Base-by-base conservation (phyloP, 1,140 invertebrate genomes). In the Heliothis virescens region DNA sequence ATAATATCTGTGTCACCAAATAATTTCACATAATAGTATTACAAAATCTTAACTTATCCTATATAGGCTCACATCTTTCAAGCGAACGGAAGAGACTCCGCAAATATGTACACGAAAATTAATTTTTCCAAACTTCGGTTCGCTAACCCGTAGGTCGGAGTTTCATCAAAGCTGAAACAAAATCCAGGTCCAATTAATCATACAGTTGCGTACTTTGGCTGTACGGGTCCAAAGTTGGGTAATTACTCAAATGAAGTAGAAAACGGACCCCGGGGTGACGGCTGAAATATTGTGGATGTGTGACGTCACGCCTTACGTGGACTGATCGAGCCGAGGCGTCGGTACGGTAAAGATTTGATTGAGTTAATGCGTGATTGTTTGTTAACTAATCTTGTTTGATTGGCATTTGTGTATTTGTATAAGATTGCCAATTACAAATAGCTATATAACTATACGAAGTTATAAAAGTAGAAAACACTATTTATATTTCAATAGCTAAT, bases 171-270 rank as follows among this genome's bases (percentile, higher is more conserved):
- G 69, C 57, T 60, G 72, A 62, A 50, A 75, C 57, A 50, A 75
- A 75, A 75, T 75, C 72, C 55, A 75, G 16, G 55, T 62, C 47
- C 59, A 75, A 75, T 75, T 75, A 75, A 75, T 75, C 72, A 75
- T 62, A 72, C 26, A 55, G 26, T 29, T 71, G 16, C 26, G 48
- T 71, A 52, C 65, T 48, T 69, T 26, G 65, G 18, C 47, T 50
- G 65, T 69, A 26, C 47, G n/a, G 12, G 2, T 65, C n/a, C 52
- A 72, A 79, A 79, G 60, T 63, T 69, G 18, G 34, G 67, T 55
- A 79, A 71, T 79, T 79, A 79, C 77, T 71, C 50, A 74, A 74
- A 29, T 57, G 29, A 74, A 79, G 26, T 57, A 50, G 26, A 79
- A 62, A 71, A 71, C 41, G 55, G 72, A 62, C 55, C 72, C 72